These are phyloP conservation scores for Subacronicta megacephala DNA, from an alignment of 2,888 invertebrate species.

Conservation along the genomic window DNA sequence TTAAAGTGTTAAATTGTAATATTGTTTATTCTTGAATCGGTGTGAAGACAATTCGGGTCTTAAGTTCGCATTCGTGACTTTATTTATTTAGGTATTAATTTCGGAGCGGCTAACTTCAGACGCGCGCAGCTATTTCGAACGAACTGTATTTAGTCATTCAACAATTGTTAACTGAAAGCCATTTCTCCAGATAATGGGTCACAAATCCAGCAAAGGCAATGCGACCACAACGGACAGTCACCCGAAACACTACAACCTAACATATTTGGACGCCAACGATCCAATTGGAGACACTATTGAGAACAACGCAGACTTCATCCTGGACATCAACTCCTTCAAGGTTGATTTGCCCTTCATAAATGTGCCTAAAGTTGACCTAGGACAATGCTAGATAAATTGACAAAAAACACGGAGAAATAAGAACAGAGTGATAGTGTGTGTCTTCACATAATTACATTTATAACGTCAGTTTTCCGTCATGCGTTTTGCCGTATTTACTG, in stretches of 20 bases:
- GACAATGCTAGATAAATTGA: conserved; percentile 68
- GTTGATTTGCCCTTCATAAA: conserved; percentile 64
- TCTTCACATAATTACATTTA: too few relatives aligned
- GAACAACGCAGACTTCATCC: conserved; percentile 70
- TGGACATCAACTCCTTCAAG: conserved; percentile 70
- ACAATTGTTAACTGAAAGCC: neutral
- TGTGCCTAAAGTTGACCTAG: conserved; percentile 68
- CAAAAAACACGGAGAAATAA: neutral
- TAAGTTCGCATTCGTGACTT: too few relatives aligned
- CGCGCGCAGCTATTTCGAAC: too few relatives aligned
- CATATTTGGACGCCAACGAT: conserved; percentile 68
- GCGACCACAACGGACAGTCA: conserved; percentile 21
- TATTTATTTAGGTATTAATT: too few relatives aligned
- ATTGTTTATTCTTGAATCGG: too few relatives aligned
- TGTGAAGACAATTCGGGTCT: too few relatives aligned
- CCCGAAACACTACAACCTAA: conserved; percentile 65
- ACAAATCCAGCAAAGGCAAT: conserved; percentile 62
- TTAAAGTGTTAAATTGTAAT: too few relatives aligned
- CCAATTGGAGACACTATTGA: conserved; percentile 69
- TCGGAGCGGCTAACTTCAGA: neutral
- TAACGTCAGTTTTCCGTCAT: too few relatives aligned
- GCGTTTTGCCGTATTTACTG: too few relatives aligned
- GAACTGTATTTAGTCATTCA: neutral
- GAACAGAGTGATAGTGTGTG: neutral
- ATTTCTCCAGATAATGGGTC: conserved; percentile 74